phyloP scores from a whole-genome alignment of 92 coral and sea anemone species.

The Actinostola sp. region DNA sequence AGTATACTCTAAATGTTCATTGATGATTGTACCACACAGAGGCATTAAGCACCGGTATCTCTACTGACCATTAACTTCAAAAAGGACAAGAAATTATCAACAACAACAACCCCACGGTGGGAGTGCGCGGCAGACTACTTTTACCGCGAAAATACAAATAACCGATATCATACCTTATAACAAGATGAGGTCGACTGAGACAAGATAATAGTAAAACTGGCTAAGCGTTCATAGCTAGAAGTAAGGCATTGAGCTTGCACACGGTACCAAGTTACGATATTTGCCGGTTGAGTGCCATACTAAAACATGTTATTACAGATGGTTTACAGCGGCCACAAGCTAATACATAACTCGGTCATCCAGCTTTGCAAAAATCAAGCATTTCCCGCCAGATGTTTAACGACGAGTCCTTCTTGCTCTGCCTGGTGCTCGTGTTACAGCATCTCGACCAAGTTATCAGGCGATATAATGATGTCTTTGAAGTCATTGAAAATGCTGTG shows the following conservation, averaged over 20 bases:
- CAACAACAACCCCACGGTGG: constrained; percentile 4
- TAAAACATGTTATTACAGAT: no score
- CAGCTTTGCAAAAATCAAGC: not conserved
- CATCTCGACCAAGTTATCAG: not conserved
- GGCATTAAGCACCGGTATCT: not conserved
- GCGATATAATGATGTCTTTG: not conserved
- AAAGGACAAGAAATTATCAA: not conserved
- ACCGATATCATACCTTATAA: constrained; percentile 1
- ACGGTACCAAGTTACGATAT: no score
- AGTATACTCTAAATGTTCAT: not conserved
- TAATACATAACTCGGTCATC: no score
- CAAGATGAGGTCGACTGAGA: not conserved
- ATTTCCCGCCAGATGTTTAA: not conserved
- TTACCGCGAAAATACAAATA: constrained; percentile 18
- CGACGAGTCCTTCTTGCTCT: not conserved
- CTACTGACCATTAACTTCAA: no score
- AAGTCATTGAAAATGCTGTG: constrained; percentile 3
- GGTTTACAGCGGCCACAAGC: not conserved
- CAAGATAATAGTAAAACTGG: not conserved
- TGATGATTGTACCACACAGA: not conserved
- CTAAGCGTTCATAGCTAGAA: not conserved
- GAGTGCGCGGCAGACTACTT: not conserved
- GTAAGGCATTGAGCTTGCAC: no score
- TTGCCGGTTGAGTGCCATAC: no score
- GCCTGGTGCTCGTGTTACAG: not conserved